Evolutionary conservation across 2,797 vertebrate genomes (phyloP), one percentile per base, ranked within the genome.

Genomic region (Menidia menidia): DNA sequence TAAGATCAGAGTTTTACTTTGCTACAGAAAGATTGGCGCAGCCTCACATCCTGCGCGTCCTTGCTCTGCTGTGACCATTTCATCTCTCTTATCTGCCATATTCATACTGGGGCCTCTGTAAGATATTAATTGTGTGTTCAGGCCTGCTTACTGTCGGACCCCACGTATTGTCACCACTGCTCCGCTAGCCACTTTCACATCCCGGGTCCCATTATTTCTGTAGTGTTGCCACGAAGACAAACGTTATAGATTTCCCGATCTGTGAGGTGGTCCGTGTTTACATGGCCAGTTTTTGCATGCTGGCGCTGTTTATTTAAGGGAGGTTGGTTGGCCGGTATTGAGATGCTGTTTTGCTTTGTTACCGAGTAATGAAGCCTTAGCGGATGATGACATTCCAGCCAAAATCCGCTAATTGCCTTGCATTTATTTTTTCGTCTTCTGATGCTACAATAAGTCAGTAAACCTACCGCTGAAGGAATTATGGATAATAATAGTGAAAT

Each of bases 1-100:
- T 88, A 89, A 87, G 80, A 87, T 88, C 86, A 69, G 75, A 77
- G 85, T 84, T 84, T 78, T 74, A 73, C 62, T 73, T 78, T 65
- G 72, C 75, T 45, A 39, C 19, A 2, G 44, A 31, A 12, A 52
- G 75, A 63, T 43, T 15, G 51, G 58, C 18, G 42, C 63, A 41
- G 41, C 68, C 56, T 75, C 77, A 33, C 83, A 69, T 80, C 66
- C 56, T n/a, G 45, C 32, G 33, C 43, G 0, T 73, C 66, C 72
- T 58, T 71, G 39, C 68, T 56, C 71, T 3, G 48, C 69, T 39
- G 60, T 39, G 48, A 62, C 73, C 60, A 10, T 71, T 82, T 75
- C 62, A 64, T 80, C 81, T 60, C 42, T 64, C 73, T 82, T 75
- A 76, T 83, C 77, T 70, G 59, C 68, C 58, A 71, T 64, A 78